Percentiles rank a stretch among this genome's conserved stretches.
These are phyloP conservation scores for Meliscaeva auricollis DNA, from an alignment of 2,888 invertebrate genomes.

Conservation along the genomic window DNA sequence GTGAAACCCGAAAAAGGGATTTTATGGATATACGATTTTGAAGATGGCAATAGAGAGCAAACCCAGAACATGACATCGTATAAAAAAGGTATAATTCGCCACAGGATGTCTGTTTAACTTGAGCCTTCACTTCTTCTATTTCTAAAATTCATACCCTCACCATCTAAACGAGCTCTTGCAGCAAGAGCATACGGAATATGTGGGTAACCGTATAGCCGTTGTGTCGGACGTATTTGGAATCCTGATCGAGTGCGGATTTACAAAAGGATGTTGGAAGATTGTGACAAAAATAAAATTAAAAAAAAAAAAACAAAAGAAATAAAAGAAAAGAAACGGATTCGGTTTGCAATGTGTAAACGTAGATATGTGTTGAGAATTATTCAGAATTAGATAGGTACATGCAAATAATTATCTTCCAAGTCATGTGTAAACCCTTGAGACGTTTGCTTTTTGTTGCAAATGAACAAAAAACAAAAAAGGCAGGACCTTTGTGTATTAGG, in stretches of 20 bases:
- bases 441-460: constrained; percentile 11
- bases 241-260: constrained; percentile 64
- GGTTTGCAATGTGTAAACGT: constrained; percentile 17
- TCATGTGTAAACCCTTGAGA: constrained; percentile 48
- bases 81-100: constrained; percentile 81
- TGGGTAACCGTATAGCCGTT: constrained; percentile 53
- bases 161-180: constrained; percentile 15
- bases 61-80: constrained; percentile 78
- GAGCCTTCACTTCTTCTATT: constrained; percentile 77
- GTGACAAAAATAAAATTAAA: constrained; percentile 38
- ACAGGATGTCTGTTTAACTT: constrained; percentile 82
- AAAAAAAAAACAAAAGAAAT: neutral
- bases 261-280: constrained; percentile 27
- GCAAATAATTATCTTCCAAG: constrained; percentile 52
- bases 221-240: constrained; percentile 66
- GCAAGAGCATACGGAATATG: constrained; percentile 24
- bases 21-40: constrained; percentile 76
- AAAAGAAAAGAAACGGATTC: constrained; percentile 22
- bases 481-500: neutral
- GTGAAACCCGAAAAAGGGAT: constrained; percentile 70
- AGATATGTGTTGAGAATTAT: constrained; percentile 29
- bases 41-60: constrained; percentile 76
- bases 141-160: constrained; percentile 58
- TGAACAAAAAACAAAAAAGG: constrained; percentile 25
- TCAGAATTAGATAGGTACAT: constrained; percentile 44